Percentiles rank a stretch among this genome's conserved stretches.
Evolutionary conservation across 2,113 vertebrate species (phyloP).

Genomic region (Anolis carolinensis): DNA sequence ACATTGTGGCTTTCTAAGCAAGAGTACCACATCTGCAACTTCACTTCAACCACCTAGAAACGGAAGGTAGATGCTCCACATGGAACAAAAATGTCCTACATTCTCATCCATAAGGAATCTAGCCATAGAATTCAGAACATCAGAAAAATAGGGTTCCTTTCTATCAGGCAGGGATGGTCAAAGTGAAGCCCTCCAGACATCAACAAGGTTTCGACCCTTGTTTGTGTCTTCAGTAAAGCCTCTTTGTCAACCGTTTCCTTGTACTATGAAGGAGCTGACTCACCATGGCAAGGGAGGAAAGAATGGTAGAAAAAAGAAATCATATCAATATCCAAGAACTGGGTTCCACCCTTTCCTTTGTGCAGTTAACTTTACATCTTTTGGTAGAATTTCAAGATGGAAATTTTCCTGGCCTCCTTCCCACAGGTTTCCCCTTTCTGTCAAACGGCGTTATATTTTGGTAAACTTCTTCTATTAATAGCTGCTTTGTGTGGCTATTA

Average conservation of each 20-base stretch:
- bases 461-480: slow-evolving; percentile 65
- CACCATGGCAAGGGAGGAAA: neutral
- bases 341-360: slow-evolving; percentile 54
- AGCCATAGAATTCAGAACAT: neutral
- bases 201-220: neutral
- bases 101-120: too few species aligned
- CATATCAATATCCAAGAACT: slow-evolving; percentile 7
- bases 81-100: too few species aligned
- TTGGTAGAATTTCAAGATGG: slow-evolving; percentile 39
- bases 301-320: neutral
- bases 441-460: slow-evolving; percentile 48
- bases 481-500: slow-evolving; percentile 65
- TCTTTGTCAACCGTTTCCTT: slow-evolving; percentile 47
- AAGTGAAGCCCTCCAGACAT: neutral
- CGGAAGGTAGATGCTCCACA: too few species aligned
- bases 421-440: slow-evolving; percentile 45
- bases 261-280: slow-evolving; percentile 53
- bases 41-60: too few species aligned
- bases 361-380: slow-evolving; percentile 38
- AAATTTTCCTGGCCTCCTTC: slow-evolving; percentile 66
- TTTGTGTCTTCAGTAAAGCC: neutral
- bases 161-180: neutral
- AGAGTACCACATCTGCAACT: too few species aligned
- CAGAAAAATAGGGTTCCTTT: neutral
- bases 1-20: too few species aligned